Base-by-base conservation (phyloP, 1,140 invertebrate species). In the Ceratoteleas bidentatus region DNA sequence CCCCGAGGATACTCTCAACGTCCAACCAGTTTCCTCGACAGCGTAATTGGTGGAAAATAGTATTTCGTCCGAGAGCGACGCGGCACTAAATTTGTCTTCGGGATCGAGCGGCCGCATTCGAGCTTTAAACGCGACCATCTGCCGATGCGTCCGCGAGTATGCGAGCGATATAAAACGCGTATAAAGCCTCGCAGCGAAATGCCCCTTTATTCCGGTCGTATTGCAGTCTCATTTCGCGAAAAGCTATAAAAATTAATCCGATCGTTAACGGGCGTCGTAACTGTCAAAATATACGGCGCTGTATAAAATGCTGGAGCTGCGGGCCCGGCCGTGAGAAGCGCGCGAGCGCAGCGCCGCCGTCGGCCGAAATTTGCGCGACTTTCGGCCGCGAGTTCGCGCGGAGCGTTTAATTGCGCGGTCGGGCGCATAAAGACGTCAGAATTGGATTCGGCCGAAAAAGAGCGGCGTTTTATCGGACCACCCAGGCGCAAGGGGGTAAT, bases 201-300 rank as follows among this genome's bases (percentile, higher is more conserved):
- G 83, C 61, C 50, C 68, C 45, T 64, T 79, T 64, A 65, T 77
- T 45, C 58, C 57, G 61, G 60, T 61, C 61, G 52, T 75, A 72
- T 83, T 69, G 70, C 66, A 86, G 74, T 86, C 84, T 86, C 85
- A 84, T 86, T 88, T 86, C 80, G 83, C 84, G 81, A 87, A 72
- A 68, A 69, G 72, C 84, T 80, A 84, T 89, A 87, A 90, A 89
- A 88, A 89, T 90, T 89, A 90, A 90, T 88, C 87, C 84, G 85
- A 86, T 88, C 87, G 87, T 90, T 90, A 88, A 88, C 80, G 75
- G 69, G 65, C 73, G 88, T 85, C 79, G 86, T 88, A 88, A 89
- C 85, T 87, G 88, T 85, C 87, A 80, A 88, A 88, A 88, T 90
- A 90, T 89, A 90, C 84, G 85, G 61, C 78, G 70, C 60, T 73